Conservation (phyloP, 2,113 vertebrate genomes). For the Zosterops borbonicus region DNA sequence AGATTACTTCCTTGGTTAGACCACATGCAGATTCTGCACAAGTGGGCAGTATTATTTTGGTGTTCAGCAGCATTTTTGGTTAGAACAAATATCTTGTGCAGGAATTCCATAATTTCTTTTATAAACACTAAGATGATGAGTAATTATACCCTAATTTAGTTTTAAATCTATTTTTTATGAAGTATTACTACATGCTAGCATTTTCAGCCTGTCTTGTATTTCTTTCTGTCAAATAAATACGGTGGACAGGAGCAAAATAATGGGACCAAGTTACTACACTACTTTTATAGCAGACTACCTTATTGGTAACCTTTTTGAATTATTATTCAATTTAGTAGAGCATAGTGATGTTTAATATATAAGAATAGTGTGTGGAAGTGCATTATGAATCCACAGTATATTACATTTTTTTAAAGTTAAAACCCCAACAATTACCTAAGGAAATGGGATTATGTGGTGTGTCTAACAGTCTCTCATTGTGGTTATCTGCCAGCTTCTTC, state of each 20-base stretch:
- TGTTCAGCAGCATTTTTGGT: neutral
- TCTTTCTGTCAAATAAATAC: neutral
- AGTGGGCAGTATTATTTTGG: neutral
- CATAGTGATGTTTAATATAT: neutral
- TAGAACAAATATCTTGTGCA: neutral
- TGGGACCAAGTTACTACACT: neutral
- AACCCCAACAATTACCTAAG: conserved; percentile 78
- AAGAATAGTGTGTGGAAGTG: neutral
- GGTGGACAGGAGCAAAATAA: neutral
- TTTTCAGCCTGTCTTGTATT: neutral
- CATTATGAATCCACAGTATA: neutral
- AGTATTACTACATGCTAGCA: neutral
- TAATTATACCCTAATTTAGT: neutral
- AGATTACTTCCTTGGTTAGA: neutral
- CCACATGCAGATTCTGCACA: neutral
- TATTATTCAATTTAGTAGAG: neutral
- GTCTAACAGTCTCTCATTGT: conserved; percentile 87
- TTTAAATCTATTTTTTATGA: neutral
- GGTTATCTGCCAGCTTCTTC: conserved; percentile 83
- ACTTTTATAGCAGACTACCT: neutral
- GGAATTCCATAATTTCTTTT: neutral
- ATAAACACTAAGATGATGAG: neutral
- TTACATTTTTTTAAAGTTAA: neutral
- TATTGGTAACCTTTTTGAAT: neutral
- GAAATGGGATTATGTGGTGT: conserved; percentile 96